Evolutionary conservation across 2,113 vertebrate genomes (phyloP).

Genomic region (Eretmochelys imbricata): DNA sequence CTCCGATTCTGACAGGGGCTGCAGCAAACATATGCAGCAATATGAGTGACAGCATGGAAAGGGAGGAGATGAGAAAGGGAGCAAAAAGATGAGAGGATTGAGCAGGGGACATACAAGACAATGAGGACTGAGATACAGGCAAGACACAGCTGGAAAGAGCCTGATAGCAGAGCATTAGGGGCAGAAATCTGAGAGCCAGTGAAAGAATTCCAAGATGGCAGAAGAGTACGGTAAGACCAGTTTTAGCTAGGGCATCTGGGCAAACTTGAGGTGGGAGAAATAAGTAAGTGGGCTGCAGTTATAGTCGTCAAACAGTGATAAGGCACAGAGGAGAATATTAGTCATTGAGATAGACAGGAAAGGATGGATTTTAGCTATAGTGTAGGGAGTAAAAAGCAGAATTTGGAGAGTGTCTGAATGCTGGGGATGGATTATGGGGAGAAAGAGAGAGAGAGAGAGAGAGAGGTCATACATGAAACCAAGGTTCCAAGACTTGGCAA

Average conservation of each 20-base stretch:
- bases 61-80: not conserved
- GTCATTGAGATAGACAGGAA: rapidly evolving
- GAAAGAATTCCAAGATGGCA: not conserved
- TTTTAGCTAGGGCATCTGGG: not conserved
- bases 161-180: not conserved
- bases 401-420: not conserved
- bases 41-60: rapidly evolving
- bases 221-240: not conserved
- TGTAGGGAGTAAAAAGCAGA: not conserved
- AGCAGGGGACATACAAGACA: not conserved
- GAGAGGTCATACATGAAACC: not conserved
- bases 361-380: not conserved
- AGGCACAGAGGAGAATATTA: not conserved
- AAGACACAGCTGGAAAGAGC: not conserved
- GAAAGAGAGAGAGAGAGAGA: not conserved
- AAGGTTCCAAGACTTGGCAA: not conserved
- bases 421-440: not conserved
- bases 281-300: not conserved
- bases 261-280: not conserved
- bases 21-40: not conserved
- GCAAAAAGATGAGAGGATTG: not conserved
- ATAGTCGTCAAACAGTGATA: not conserved
- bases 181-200: not conserved
- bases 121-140: not conserved
- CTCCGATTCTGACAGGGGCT: not conserved